Conservation (phyloP, 1,140 invertebrate species). For the Popillia japonica region DNA sequence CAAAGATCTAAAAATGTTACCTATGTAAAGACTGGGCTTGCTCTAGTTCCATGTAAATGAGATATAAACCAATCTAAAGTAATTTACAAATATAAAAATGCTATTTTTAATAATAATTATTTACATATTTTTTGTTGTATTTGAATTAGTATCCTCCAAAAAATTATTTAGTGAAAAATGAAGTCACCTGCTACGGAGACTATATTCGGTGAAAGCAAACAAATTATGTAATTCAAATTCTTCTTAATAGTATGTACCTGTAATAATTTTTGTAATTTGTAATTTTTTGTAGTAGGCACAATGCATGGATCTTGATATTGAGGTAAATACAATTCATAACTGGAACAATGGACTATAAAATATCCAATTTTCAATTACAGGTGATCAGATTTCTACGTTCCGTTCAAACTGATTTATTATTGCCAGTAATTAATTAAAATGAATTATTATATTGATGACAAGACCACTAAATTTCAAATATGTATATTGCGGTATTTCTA, state of each 20-base stretch:
- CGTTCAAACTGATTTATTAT: neutral
- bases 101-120: no score
- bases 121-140: no score
- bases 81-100: no score
- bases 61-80: no score
- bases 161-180: no score
- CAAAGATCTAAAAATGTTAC: no score
- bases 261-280: neutral
- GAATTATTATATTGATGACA: slow-evolving; percentile 3
- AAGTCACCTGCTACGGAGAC: no score
- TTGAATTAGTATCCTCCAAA: no score
- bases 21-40: no score
- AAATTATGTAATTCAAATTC: slow-evolving; percentile 7
- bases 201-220: neutral
- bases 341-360: neutral
- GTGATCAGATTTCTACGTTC: neutral
- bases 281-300: neutral
- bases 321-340: neutral
- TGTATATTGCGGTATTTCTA: neutral
- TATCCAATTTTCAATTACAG: slow-evolving; percentile 23
- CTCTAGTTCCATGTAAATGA: no score
- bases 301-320: slow-evolving; percentile 13
- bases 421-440: neutral
- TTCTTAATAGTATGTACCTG: neutral
- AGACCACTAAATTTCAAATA: neutral